Evolutionary conservation across 2,888 invertebrate species (phyloP).

Genomic region (Camponotus fellah): DNA sequence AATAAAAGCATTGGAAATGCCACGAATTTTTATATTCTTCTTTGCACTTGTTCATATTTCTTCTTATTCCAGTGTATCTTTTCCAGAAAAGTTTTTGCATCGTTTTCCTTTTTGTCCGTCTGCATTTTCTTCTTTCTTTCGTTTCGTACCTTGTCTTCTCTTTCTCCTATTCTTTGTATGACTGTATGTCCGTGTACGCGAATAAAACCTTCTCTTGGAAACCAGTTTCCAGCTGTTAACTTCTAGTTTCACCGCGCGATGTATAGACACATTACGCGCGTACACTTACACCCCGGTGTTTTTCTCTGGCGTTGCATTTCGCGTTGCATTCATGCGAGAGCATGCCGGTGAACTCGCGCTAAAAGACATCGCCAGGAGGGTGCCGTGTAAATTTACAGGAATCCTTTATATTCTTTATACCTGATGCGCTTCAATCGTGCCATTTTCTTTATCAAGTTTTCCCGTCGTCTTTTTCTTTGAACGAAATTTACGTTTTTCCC

Average conservation of each 20-base stretch:
- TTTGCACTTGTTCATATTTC: background rate
- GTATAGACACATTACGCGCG: constrained; percentile 37
- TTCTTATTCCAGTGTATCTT: background rate
- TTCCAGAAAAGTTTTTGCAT: background rate
- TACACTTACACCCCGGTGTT: constrained; percentile 18
- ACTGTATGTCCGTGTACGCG: constrained; percentile 35
- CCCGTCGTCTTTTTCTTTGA: background rate
- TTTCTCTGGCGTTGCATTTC: background rate
- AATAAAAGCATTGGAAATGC: no score
- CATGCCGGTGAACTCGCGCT: background rate
- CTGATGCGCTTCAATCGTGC: background rate
- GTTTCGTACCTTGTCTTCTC: constrained; percentile 19
- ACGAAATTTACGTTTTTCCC: background rate
- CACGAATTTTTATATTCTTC: background rate
- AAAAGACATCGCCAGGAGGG: background rate
- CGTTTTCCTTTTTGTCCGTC: background rate
- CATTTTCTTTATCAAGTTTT: background rate
- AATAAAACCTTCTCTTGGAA: constrained; percentile 61
- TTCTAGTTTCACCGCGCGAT: constrained; percentile 69
- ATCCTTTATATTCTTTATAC: background rate
- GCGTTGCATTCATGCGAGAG: constrained; percentile 28
- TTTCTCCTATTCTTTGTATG: constrained; percentile 42
- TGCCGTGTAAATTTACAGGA: background rate
- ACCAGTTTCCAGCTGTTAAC: constrained; percentile 77
- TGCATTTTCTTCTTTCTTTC: constrained; percentile 11